A percentile compares a stretch with the other conserved stretches of the same genome.
Conservation (phyloP, 2,113 vertebrate species). For the Anoplopoma fimbria region DNA sequence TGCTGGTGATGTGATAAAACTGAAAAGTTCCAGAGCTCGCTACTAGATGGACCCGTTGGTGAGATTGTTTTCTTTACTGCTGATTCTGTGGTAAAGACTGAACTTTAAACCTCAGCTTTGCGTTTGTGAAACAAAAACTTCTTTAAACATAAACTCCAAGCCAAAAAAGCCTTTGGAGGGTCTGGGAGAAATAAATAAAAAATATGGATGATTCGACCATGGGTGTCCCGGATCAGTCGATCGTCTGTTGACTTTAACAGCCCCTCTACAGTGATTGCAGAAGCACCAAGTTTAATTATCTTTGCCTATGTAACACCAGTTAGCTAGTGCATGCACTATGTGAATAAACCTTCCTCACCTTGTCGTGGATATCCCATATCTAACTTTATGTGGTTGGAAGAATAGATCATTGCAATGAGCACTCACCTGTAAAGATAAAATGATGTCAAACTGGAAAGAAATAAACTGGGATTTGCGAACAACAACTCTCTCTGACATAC, state of each 20-base stretch:
- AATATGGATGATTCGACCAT: neutral
- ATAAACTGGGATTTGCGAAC: neutral
- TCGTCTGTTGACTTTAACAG: neutral
- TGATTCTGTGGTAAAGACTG: neutral
- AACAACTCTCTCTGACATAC: neutral
- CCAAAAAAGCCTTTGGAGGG: neutral
- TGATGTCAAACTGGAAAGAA: neutral
- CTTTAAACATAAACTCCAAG: neutral
- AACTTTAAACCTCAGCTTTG: neutral
- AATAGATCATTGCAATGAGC: neutral
- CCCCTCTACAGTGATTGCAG: neutral
- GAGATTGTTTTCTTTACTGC: neutral
- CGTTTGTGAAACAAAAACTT: neutral
- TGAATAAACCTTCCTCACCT: neutral
- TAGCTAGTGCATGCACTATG: neutral
- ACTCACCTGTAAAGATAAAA: conserved; percentile 17
- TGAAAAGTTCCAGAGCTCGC: too few species aligned
- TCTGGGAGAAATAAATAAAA: neutral
- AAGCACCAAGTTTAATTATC: neutral
- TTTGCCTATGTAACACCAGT: neutral
- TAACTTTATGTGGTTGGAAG: neutral
- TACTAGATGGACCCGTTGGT: neutral
- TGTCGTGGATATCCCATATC: neutral
- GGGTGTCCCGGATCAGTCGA: neutral
- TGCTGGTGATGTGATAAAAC: neutral